Base-by-base conservation (phyloP, 2,888 invertebrate species). In the Epinotia brunnichana region DNA sequence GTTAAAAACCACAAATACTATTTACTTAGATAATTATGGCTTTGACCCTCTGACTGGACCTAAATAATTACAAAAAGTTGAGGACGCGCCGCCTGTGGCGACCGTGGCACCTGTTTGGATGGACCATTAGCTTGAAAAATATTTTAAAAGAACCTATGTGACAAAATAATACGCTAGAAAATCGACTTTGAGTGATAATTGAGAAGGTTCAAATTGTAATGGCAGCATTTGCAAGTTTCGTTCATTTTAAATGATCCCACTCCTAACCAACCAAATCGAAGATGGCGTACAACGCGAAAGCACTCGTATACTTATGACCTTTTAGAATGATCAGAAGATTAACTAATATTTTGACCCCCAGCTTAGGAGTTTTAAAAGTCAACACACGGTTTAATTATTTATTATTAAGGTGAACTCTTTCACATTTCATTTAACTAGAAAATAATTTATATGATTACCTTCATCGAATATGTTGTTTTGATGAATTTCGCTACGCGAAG, bases 1-100 rank as follows among this genome's bases (percentile, higher is more conserved):
- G 39, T 75, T 73, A 77, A 78, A 78, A 74, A 75, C 77, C 75
- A 76, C 78, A 75, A 78, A 76, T 78, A 76, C 76, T 82, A 85
- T 85, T 88, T 84, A 85, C 81, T 86, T 83, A 82, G 81, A 82
- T 87, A 87, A 87, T 88, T 85, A 84, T 83, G 81, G 80, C 76
- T 81, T 83, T 78, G 80, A 79, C 78, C 76, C 76, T 81, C 83
- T 77, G 80, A 79, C 78, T 77, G 79, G 79, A 78, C 39, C 56
- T 81, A 78, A 82, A 80, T 85, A 84, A 86, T 87, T 85, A 85
- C 82, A 80, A 84, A 82, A 82, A 82, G 82, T 82, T 82, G 76
- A 82, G 83, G 84, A 78, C 76, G 77, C 77, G 78, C 72, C 74
- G 75, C 70, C 75, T 77, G 73, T 54, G 59, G 73, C 53, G 68